Conservation (phyloP, 2,888 invertebrate species). For the Rhogogaster chlorosoma region DNA sequence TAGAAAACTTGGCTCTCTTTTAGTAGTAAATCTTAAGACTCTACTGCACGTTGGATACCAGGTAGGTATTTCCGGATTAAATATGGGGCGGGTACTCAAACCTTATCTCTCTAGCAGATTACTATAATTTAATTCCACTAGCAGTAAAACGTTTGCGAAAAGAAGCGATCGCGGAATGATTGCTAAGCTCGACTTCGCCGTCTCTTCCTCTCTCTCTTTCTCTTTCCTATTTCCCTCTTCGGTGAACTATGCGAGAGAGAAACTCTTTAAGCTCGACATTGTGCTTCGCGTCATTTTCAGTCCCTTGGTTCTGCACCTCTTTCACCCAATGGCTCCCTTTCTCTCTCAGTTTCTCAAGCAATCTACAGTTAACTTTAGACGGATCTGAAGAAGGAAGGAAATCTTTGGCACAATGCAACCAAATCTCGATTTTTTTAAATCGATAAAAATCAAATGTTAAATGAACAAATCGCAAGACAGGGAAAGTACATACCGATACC, state of each 20-base stretch:
- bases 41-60: not conserved
- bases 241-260: not conserved
- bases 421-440: not conserved
- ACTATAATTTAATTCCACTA: constrained; percentile 39
- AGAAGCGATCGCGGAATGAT: constrained; percentile 37
- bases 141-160: constrained; percentile 31
- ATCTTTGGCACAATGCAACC: not conserved
- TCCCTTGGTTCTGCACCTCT: constrained; percentile 28
- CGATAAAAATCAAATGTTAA: not conserved
- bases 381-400: constrained; percentile 37
- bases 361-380: constrained; percentile 62
- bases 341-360: constrained; percentile 52
- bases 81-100: constrained; percentile 34
- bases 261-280: constrained; percentile 33
- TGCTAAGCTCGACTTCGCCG: constrained; percentile 29
- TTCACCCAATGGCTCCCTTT: not conserved
- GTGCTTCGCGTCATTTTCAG: constrained; percentile 31
- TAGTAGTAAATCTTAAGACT: constrained; percentile 26
- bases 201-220: not conserved
- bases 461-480: not conserved
- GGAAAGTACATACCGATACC: too few species aligned
- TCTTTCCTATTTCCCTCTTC: not conserved
- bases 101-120: constrained; percentile 36
- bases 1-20: constrained; percentile 28
- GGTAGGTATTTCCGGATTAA: constrained; percentile 31